These are phyloP conservation scores for Thalassaphorura encarpata DNA, from an alignment of 1,140 invertebrate genomes.

Conservation along the genomic window DNA sequence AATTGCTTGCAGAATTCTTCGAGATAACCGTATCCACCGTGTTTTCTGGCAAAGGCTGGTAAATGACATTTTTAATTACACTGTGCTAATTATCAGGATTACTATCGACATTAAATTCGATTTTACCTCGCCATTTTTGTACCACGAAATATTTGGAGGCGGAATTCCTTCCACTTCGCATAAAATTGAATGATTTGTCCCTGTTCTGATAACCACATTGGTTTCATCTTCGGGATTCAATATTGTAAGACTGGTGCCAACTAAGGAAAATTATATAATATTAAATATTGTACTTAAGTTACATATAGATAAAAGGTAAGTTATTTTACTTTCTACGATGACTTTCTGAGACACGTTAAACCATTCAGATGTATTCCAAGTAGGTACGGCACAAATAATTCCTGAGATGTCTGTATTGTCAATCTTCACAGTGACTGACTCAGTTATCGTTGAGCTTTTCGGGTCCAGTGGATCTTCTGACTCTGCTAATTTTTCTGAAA, in stretches of 20 bases:
- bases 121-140: conserved; percentile 5
- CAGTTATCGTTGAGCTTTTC: background rate
- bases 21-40: background rate
- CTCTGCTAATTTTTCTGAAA: background rate
- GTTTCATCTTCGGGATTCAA: background rate
- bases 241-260: background rate
- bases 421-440: background rate
- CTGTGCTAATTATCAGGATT: too few relatives aligned
- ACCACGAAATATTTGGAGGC: background rate
- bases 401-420: background rate
- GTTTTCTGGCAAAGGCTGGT: background rate
- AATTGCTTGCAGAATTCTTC: too few relatives aligned
- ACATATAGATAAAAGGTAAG: too few relatives aligned
- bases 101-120: too few relatives aligned
- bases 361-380: conserved; percentile 2
- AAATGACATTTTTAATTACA: background rate
- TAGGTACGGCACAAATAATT: background rate
- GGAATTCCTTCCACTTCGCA: conserved; percentile 1
- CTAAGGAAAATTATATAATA: background rate
- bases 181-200: background rate
- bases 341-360: background rate
- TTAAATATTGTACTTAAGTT: background rate
- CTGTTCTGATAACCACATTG: background rate
- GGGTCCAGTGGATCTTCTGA: background rate
- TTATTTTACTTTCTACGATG: background rate